Percentiles rank a stretch among this genome's conserved stretches.
These are phyloP conservation scores for Corbicula japonica DNA, from an alignment of 2,888 invertebrate species.

Conservation along the genomic window DNA sequence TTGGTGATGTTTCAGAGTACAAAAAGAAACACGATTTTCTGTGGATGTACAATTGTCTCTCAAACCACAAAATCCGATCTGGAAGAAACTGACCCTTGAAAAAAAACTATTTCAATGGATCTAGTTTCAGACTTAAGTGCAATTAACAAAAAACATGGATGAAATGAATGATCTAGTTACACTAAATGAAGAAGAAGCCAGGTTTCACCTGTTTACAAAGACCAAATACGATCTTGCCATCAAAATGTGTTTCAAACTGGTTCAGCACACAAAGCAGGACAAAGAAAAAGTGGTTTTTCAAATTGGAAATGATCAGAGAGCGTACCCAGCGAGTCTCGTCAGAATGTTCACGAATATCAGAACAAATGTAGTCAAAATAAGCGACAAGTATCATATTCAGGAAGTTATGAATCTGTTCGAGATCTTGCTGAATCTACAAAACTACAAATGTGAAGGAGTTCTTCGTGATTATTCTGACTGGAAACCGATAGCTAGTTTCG, in stretches of 20 bases:
- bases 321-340: slow-evolving; percentile 12
- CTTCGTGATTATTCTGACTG: slow-evolving; percentile 9
- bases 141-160: not conserved
- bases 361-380: not conserved
- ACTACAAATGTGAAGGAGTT: slow-evolving; percentile 1
- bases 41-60: slow-evolving; percentile 21
- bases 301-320: not conserved
- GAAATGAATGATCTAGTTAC: not conserved
- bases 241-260: slow-evolving; percentile 5
- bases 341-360: slow-evolving; percentile 18
- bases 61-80: not conserved
- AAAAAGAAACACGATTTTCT: slow-evolving; percentile 28
- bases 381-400: slow-evolving; percentile 1
- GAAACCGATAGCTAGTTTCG: slow-evolving; percentile 11
- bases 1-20: slow-evolving; percentile 6
- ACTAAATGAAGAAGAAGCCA: slow-evolving; percentile 5
- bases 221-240: slow-evolving; percentile 5
- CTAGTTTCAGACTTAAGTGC: not conserved
- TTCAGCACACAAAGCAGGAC: not conserved
- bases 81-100: not conserved
- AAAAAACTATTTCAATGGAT: not conserved
- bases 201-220: slow-evolving; percentile 7
- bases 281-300: slow-evolving; percentile 6
- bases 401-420: slow-evolving; percentile 12
- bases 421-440: slow-evolving; percentile 2